phyloP scores from a whole-genome alignment of 1,140 invertebrate species.

The Zaprionus camerounensis region DNA sequence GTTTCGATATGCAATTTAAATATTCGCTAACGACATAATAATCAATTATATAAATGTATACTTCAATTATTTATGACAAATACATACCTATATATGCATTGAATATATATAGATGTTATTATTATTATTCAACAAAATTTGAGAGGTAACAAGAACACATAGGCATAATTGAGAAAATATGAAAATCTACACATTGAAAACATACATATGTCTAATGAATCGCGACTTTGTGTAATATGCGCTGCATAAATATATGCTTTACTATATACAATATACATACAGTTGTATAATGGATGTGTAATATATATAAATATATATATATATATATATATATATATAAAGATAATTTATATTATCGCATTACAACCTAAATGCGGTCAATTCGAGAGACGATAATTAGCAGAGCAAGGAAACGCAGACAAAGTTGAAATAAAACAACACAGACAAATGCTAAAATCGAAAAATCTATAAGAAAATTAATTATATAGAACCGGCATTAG shows the following conservation, averaged over 20 bases:
- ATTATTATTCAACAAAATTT: constrained; percentile 56
- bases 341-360: constrained; percentile 45
- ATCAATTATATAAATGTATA: constrained; percentile 40
- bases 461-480: constrained; percentile 38
- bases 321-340: constrained; percentile 57
- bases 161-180: constrained; percentile 28
- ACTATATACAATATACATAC: constrained; percentile 32
- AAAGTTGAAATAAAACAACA: constrained; percentile 1
- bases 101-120: constrained; percentile 51
- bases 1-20: constrained; percentile 54
- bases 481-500: constrained; percentile 71
- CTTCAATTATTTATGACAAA: constrained; percentile 53
- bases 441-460: constrained; percentile 9
- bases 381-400: constrained; percentile 50
- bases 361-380: constrained; percentile 45
- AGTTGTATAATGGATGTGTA: constrained; percentile 61
- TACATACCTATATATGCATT: constrained; percentile 29
- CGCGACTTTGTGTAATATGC: constrained; percentile 79
- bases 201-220: constrained; percentile 57
- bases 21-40: constrained; percentile 54
- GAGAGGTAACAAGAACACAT: background rate
- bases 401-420: constrained; percentile 36
- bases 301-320: constrained; percentile 19
- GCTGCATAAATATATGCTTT: constrained; percentile 51
- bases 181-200: constrained; percentile 19